Evolutionary conservation across 2,113 vertebrate species (phyloP).

Genomic region (Electrona antarctica): DNA sequence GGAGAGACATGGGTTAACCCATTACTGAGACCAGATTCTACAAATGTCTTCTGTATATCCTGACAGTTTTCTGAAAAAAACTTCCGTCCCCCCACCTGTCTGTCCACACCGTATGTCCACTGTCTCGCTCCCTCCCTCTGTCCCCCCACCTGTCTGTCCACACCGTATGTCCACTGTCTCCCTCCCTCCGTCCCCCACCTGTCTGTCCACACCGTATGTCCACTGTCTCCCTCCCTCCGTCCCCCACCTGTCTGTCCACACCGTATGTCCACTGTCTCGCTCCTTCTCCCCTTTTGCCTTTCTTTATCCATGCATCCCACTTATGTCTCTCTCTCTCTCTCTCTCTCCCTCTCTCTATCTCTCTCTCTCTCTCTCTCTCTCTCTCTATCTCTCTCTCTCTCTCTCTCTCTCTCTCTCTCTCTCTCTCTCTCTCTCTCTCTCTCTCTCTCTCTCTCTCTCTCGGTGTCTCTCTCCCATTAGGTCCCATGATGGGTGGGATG

Average conservation of each 20-base stretch:
- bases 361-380: background rate
- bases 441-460: background rate
- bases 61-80: no score
- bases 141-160: no score
- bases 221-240: no score
- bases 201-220: background rate
- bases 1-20: no score
- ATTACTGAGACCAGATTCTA: no score
- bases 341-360: background rate
- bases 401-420: background rate
- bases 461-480: slow-evolving; percentile 27
- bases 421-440: background rate
- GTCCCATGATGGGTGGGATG: slow-evolving; percentile 64
- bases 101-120: background rate
- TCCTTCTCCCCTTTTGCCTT: background rate
- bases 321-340: background rate
- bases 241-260: no score
- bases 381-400: background rate
- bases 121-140: no score
- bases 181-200: background rate
- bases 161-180: background rate
- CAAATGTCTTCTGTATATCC: no score
- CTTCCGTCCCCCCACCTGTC: background rate
- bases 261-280: background rate
- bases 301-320: background rate